Percentiles rank a stretch among this genome's conserved stretches.
These are phyloP conservation scores for Lasioglossum figueresi DNA, from an alignment of 2,888 invertebrate species.

Conservation along the genomic window DNA sequence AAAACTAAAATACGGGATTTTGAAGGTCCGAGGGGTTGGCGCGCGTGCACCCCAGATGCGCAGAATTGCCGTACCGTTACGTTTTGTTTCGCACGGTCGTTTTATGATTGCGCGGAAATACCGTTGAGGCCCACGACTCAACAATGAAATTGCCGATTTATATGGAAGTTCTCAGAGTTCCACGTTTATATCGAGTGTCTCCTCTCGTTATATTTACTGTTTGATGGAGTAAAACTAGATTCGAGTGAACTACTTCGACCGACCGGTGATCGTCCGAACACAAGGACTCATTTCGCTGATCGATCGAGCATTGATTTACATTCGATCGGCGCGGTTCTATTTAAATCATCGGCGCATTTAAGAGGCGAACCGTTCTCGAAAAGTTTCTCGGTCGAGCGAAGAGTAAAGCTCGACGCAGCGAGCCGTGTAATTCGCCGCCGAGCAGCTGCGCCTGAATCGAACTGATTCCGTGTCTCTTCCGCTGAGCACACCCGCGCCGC, in stretches of 20 bases:
- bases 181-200: too few species aligned
- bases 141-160: too few species aligned
- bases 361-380: conserved; percentile 10
- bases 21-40: too few species aligned
- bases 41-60: too few species aligned
- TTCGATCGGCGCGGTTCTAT: conserved; percentile 12
- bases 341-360: conserved; percentile 1
- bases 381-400: conserved; percentile 29
- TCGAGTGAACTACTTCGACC: background rate
- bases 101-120: too few species aligned
- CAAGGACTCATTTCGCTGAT: background rate
- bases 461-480: conserved; percentile 30
- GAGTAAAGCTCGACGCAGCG: conserved; percentile 34
- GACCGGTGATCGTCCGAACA: background rate
- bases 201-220: too few species aligned
- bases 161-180: too few species aligned
- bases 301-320: conserved; percentile 35
- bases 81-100: too few species aligned
- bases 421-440: conserved; percentile 45
- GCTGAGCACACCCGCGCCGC: conserved; percentile 15
- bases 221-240: background rate
- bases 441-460: conserved; percentile 49
- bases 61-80: too few species aligned
- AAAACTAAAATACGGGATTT: too few species aligned
- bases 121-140: too few species aligned